Conservation (phyloP, 2,888 invertebrate species). For the Microdon myrmicae region DNA sequence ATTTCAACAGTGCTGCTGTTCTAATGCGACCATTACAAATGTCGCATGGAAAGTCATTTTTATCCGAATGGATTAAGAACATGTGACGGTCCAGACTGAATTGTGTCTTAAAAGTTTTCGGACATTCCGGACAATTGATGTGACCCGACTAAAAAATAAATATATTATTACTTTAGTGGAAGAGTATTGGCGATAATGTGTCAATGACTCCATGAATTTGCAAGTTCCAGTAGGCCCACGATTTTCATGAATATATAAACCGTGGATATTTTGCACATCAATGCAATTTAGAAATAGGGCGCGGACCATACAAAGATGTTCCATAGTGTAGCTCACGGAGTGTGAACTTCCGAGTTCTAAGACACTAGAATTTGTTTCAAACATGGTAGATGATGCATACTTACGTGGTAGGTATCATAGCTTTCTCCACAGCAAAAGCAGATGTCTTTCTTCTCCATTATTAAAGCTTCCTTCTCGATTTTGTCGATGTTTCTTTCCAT, state of each 20-base stretch:
- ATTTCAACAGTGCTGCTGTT: conserved; percentile 71
- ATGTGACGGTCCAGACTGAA: conserved; percentile 75
- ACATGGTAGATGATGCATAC: no score
- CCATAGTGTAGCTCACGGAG: no score
- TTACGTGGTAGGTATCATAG: conserved; percentile 65
- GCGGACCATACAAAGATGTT: no score
- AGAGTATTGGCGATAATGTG: no score
- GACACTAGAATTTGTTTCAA: neutral
- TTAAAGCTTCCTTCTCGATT: conserved; percentile 62
- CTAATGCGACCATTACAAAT: conserved; percentile 77
- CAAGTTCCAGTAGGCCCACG: no score
- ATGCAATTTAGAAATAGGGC: no score
- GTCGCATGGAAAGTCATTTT: conserved; percentile 72
- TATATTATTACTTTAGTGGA: conserved; percentile 1
- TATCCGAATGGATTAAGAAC: conserved; percentile 76
- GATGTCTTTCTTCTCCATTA: conserved; percentile 63
- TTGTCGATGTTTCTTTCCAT: conserved; percentile 63
- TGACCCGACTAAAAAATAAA: conserved; percentile 60
- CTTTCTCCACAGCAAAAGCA: conserved; percentile 66
- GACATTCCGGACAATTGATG: conserved; percentile 71
- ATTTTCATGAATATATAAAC: no score
- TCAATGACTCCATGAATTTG: no score
- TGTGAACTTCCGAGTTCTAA: conserved; percentile 11
- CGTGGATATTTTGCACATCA: no score
- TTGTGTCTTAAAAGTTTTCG: conserved; percentile 78